Conservation (phyloP, 2,797 vertebrate species). For the Cygnus olor region DNA sequence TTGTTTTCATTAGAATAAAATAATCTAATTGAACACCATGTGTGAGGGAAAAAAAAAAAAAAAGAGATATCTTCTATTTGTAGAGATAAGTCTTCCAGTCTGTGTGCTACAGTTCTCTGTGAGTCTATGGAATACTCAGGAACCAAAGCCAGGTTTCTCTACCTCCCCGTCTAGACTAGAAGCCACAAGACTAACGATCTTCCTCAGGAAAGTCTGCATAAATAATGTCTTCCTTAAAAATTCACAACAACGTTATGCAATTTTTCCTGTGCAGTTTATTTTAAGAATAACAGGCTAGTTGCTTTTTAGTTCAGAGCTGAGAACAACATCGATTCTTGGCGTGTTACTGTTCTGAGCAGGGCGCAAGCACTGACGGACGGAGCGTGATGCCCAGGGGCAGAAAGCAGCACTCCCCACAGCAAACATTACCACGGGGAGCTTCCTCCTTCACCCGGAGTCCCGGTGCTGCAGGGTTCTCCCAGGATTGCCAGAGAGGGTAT, state of each 20-base stretch:
- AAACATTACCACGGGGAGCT: background rate
- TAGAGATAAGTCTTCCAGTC: background rate
- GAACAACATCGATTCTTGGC: background rate
- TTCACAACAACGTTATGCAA: constrained; percentile 30
- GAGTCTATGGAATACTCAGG: background rate
- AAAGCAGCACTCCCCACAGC: background rate
- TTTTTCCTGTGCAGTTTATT: constrained; percentile 47
- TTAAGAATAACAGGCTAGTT: background rate
- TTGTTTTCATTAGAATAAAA: background rate
- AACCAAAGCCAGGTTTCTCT: constrained; percentile 29
- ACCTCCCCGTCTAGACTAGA: constrained; percentile 47
- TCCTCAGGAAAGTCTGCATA: constrained; percentile 21
- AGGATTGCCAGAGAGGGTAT: background rate
- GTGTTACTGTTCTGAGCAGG: background rate
- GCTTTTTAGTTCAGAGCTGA: constrained; percentile 11
- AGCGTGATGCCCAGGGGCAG: background rate
- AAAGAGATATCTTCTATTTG: background rate
- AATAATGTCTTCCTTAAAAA: constrained; percentile 40
- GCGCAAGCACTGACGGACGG: background rate
- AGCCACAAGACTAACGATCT: constrained; percentile 26
- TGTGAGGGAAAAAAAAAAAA: background rate
- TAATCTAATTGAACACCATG: background rate
- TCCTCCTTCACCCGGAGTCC: background rate
- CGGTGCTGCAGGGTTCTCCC: background rate
- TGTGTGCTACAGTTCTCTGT: background rate